Conservation (phyloP, 2,113 vertebrate genomes). For the Sarotherodon lohbergeri region DNA sequence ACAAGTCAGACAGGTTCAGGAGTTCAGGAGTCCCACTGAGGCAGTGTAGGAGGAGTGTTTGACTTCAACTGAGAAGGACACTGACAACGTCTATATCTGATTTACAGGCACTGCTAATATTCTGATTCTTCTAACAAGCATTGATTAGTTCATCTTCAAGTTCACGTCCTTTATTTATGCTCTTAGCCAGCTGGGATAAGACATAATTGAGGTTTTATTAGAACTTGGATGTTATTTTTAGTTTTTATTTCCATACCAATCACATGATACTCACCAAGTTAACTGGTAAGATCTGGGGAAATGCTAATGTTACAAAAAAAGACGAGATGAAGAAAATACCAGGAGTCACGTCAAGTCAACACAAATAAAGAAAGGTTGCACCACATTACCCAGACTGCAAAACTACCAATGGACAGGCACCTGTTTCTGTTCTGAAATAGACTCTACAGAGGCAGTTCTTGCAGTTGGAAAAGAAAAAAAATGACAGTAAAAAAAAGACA, state of each 20-base stretch:
- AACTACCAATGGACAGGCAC: background rate
- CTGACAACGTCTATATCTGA: conserved; percentile 53
- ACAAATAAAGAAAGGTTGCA: background rate
- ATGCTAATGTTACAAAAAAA: background rate
- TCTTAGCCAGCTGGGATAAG: background rate
- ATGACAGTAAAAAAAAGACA: no score
- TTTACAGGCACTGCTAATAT: conserved; percentile 30
- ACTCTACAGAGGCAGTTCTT: background rate
- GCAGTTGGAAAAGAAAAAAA: background rate
- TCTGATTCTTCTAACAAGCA: background rate
- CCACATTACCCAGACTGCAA: background rate
- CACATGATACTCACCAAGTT: background rate
- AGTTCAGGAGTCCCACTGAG: conserved; percentile 1
- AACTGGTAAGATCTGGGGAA: background rate
- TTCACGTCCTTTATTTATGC: background rate
- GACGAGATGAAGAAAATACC: background rate
- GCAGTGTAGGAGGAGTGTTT: conserved; percentile 1
- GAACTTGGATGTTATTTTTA: background rate
- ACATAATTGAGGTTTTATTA: background rate
- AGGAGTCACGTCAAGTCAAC: background rate
- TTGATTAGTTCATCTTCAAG: background rate
- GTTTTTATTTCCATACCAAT: background rate
- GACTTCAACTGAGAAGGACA: conserved; percentile 48
- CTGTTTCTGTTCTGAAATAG: background rate
- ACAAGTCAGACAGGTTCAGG: background rate